Percentiles rank a stretch among this genome's conserved stretches.
Conservation (phyloP, 2,888 invertebrate species). For the Drosophila lutescens region DNA sequence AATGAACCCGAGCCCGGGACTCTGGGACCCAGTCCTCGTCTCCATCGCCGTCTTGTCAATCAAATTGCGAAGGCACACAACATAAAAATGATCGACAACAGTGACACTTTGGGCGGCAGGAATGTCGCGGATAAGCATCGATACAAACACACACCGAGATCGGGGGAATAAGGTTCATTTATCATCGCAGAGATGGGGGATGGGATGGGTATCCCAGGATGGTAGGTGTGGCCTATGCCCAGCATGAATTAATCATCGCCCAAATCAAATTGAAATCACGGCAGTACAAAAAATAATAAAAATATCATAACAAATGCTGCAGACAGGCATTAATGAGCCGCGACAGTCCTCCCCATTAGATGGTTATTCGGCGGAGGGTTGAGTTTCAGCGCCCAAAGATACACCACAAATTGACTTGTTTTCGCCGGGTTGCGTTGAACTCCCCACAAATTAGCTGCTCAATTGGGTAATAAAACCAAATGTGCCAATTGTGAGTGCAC, state of each 20-base stretch:
- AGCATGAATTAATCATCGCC: conserved; percentile 69
- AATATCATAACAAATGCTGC: conserved; percentile 65
- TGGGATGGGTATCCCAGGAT: not conserved
- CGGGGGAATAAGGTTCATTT: conserved; percentile 58
- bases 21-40: not conserved
- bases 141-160: conserved; percentile 32
- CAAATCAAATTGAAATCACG: conserved; percentile 50
- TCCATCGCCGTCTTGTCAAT: conserved; percentile 63
- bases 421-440: conserved; percentile 52
- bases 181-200: conserved; percentile 48
- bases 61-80: conserved; percentile 51
- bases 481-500: conserved; percentile 81
- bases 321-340: conserved; percentile 55
- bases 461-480: conserved; percentile 84
- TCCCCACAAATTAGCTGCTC: conserved; percentile 81
- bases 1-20: conserved; percentile 23
- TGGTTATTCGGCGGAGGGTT: conserved; percentile 9
- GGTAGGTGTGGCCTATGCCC: conserved; percentile 65
- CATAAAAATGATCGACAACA: conserved; percentile 79
- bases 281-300: conserved; percentile 34
- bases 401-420: conserved; percentile 76
- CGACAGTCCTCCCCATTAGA: conserved; percentile 44
- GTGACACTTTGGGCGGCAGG: conserved; percentile 79
- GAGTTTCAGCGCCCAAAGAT: not conserved
- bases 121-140: conserved; percentile 76